Conservation (phyloP, 1,140 invertebrate species). For the Drosophila parabipectinata region DNA sequence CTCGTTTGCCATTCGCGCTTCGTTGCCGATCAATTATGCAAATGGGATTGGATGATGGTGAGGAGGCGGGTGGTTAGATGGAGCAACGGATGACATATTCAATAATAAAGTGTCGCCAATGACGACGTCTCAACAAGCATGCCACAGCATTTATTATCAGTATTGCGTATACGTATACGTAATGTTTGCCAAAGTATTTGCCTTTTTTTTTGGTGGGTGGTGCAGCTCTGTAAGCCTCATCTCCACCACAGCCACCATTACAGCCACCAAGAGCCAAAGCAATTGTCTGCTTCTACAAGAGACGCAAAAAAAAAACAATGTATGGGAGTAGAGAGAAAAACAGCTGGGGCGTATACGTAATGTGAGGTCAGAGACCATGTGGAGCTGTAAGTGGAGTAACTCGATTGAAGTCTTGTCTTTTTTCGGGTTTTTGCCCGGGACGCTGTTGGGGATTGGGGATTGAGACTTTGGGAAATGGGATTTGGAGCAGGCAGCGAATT, state of each 20-base stretch:
- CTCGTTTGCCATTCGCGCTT: constrained; percentile 68
- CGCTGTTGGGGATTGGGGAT: constrained; percentile 18
- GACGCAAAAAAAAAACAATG: background rate
- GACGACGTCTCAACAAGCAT: constrained; percentile 61
- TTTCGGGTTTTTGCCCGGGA: constrained; percentile 4
- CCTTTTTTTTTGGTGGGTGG: constrained; percentile 10
- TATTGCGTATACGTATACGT: constrained; percentile 72
- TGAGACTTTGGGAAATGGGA: constrained; percentile 44
- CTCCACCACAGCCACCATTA: constrained; percentile 7
- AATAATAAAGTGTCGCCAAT: constrained; percentile 76
- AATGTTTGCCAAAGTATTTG: constrained; percentile 51
- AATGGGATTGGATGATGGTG: constrained; percentile 49
- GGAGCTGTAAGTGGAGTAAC: constrained; percentile 56
- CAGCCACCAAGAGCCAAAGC: constrained; percentile 3
- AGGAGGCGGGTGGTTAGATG: background rate
- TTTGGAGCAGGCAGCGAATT: constrained; percentile 32
- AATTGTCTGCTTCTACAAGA: constrained; percentile 14
- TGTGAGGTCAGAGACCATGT: constrained; percentile 54
- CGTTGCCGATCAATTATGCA: constrained; percentile 79
- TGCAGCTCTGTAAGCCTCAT: constrained; percentile 14
- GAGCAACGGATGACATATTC: constrained; percentile 54
- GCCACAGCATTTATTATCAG: constrained; percentile 76
- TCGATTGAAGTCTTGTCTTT: constrained; percentile 45
- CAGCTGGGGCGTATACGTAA: constrained; percentile 64
- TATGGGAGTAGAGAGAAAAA: constrained; percentile 12